Evolutionary conservation across 2,797 vertebrate species (phyloP), one percentile per base, ranked within the genome.

Genomic region (Malacoraja senta): DNA sequence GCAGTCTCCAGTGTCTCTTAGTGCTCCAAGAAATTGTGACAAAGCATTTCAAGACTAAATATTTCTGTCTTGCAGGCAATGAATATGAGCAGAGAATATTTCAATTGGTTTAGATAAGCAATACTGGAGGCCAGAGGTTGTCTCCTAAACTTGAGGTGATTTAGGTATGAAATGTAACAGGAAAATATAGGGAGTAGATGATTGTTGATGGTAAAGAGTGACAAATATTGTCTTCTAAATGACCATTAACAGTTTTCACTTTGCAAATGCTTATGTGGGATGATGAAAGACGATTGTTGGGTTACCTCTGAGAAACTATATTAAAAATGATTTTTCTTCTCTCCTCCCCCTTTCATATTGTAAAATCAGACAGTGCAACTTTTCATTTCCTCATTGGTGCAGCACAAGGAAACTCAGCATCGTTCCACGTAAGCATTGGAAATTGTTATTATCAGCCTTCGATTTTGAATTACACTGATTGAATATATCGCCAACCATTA

Each of bases 371-470:
- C 38, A 92, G 90, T 76, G 90, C 90, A 29, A 26, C 26, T 92
- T 92, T 92, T 92, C 71, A 76, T 74, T 92, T 92, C 90, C 90
- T 92, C 71, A 92, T 92, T 92, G 90, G 90, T 92, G 3, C 71
- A 92, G 71, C 38, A 53, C 68, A 92, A 72, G 13, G 24, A 76
- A 24, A 74, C 21, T 58, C 12, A 91, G 29, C 19, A 74, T 26
- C 38, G 24, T 63, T 86, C 53, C 83, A 91, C 90, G 71, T 91
- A 35, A 91, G 90, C 71, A n/a, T 76, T 76, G 24, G 71, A 76
- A 88, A 35, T 68, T 29, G 44, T 92, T 58, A 72, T 12, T 92
- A 38, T 38, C 65, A 91, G 88, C 88, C 68, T 91, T 71, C 44
- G 68, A 35, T 74, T 9, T 44, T 15, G 12, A 72, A 76, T 92